These are phyloP conservation scores for Caiman crocodilus DNA, from an alignment of 2,797 vertebrate species.

Conservation along the genomic window DNA sequence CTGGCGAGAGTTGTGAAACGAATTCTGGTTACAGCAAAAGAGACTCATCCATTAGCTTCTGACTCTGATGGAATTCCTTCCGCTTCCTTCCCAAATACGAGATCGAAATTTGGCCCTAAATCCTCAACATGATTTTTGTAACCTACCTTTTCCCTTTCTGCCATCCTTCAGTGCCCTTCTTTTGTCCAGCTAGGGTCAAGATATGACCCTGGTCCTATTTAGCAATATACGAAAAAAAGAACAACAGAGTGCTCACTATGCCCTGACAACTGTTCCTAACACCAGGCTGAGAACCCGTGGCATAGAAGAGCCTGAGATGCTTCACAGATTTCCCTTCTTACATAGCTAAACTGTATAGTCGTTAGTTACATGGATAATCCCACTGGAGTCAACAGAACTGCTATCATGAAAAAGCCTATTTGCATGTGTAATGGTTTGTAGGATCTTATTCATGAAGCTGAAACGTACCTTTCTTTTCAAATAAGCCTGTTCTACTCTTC, in stretches of 20 bases:
- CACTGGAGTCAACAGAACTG: not conserved
- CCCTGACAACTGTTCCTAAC: not conserved
- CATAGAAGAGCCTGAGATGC: not conserved
- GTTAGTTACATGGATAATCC: rapidly evolving
- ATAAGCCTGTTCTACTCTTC: not conserved
- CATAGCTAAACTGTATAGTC: not conserved
- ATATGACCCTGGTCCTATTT: not conserved
- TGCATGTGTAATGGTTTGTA: not conserved
- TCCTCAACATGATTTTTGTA: not conserved
- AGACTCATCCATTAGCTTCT: not conserved
- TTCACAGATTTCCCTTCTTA: not conserved
- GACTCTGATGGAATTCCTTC: constrained; percentile 1
- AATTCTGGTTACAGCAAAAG: not conserved
- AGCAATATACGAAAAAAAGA: not conserved
- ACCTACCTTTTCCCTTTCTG: not conserved
- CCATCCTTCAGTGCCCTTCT: not conserved
- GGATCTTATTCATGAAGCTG: not conserved
- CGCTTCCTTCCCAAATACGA: not conserved
- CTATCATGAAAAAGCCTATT: not conserved
- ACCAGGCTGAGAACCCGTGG: not conserved
- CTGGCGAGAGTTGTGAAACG: not conserved
- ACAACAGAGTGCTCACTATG: not conserved
- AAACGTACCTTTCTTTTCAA: not conserved
- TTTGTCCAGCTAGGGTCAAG: not conserved
- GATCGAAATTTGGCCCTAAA: not conserved